These are phyloP conservation scores for Aurelia aurita DNA, from an alignment of 30 jellyfish, hydroid and myxozoan species.

Conservation along the genomic window DNA sequence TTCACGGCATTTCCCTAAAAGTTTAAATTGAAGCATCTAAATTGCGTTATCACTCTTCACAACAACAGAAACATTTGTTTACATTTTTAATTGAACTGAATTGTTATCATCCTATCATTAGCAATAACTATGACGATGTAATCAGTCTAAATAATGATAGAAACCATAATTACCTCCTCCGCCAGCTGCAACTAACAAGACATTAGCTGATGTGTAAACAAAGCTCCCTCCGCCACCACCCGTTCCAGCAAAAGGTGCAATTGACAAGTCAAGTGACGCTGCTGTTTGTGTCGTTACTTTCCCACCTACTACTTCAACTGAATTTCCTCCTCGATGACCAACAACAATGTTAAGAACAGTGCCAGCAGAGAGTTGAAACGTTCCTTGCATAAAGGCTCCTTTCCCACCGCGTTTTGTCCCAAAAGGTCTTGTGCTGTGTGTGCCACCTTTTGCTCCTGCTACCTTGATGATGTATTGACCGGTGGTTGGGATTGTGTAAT, in stretches of 20 bases:
- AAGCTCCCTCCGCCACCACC: constrained; percentile 74
- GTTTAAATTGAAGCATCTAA: too few species aligned
- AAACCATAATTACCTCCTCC: constrained; percentile 26
- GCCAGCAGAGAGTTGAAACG: constrained; percentile 28
- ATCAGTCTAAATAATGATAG: too few species aligned
- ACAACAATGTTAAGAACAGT: constrained; percentile 48
- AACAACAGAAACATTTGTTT: too few species aligned
- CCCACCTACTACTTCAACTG: constrained; percentile 66
- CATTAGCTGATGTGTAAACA: constrained; percentile 36
- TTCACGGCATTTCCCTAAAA: too few species aligned
- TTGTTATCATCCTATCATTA: too few species aligned
- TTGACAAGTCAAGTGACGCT: constrained; percentile 48
- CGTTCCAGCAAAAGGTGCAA: constrained; percentile 62
- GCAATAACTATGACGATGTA: too few species aligned
- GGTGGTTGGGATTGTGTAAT: constrained; percentile 6
- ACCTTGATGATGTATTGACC: constrained; percentile 43
- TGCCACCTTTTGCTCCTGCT: constrained; percentile 66
- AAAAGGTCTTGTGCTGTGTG: constrained; percentile 31
- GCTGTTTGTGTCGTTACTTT: constrained; percentile 60
- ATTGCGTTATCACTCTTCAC: too few species aligned
- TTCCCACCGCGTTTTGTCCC: constrained; percentile 61
- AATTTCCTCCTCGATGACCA: constrained; percentile 70
- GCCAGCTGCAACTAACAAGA: constrained; percentile 50
- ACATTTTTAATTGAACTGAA: too few species aligned
- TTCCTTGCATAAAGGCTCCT: constrained; percentile 59